Percentiles rank a stretch among this genome's conserved stretches.
Conservation (phyloP, 2,888 invertebrate species). For the Odontomyia ornata region DNA sequence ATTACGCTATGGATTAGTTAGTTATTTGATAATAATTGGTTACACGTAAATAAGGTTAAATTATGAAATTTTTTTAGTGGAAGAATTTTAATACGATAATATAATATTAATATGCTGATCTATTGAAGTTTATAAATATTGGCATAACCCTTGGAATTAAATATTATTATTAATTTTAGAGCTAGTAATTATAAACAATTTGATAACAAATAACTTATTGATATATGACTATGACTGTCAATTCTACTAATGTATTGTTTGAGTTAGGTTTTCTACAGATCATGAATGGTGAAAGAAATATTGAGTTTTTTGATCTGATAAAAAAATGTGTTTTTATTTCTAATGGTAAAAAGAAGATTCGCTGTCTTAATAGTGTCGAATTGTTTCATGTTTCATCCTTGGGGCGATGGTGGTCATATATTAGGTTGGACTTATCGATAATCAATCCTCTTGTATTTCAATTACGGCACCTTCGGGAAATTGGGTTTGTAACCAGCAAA, state of each 20-base stretch:
- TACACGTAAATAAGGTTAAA: constrained; percentile 15
- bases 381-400: too few relatives aligned
- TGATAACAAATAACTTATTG: neutral
- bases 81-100: neutral
- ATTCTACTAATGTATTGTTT: constrained; percentile 22
- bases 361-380: too few relatives aligned
- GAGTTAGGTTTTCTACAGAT: neutral
- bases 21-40: constrained; percentile 29
- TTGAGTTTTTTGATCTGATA: constrained; percentile 35
- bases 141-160: neutral
- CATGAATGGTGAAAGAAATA: constrained; percentile 27
- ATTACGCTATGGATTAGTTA: constrained; percentile 25
- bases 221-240: constrained; percentile 7
- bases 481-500: too few relatives aligned
- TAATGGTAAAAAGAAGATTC: neutral
- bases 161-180: constrained; percentile 10
- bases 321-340: constrained; percentile 24
- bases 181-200: neutral
- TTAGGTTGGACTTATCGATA: too few relatives aligned
- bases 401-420: too few relatives aligned
- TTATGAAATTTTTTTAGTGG: constrained; percentile 32
- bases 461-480: too few relatives aligned
- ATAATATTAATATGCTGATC: neutral
- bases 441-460: too few relatives aligned
- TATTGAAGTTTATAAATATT: constrained; percentile 31